Conservation (phyloP, 2,888 invertebrate genomes). For the Plebejus melissa region DNA sequence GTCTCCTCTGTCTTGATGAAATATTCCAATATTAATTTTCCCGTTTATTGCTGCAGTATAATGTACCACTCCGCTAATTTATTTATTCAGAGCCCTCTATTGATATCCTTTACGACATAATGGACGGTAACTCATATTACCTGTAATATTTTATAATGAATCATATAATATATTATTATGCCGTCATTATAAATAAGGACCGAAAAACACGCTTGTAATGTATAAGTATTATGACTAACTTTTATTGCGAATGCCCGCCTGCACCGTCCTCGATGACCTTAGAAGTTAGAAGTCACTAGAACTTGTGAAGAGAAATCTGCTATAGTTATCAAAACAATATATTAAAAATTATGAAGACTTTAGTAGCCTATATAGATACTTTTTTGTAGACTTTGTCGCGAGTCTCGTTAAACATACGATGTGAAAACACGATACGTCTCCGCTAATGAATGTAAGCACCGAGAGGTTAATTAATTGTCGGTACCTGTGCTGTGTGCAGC, state of each 20-base stretch:
- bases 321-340: background rate
- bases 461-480: slow-evolving; percentile 73
- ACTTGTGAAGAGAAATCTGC: background rate
- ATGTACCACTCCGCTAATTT: slow-evolving; percentile 38
- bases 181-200: slow-evolving; percentile 31
- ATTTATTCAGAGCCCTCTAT: slow-evolving; percentile 29
- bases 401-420: slow-evolving; percentile 63
- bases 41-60: slow-evolving; percentile 47
- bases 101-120: slow-evolving; percentile 28
- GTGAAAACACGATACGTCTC: slow-evolving; percentile 60
- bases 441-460: slow-evolving; percentile 72
- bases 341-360: slow-evolving; percentile 13
- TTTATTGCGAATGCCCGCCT: background rate
- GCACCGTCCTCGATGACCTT: background rate
- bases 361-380: slow-evolving; percentile 32
- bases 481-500: slow-evolving; percentile 50
- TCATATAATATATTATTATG: slow-evolving; percentile 18
- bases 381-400: slow-evolving; percentile 32
- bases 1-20: slow-evolving; percentile 68
- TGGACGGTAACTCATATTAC: slow-evolving; percentile 23
- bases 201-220: background rate
- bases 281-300: background rate
- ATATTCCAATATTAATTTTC: slow-evolving; percentile 67
- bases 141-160: slow-evolving; percentile 22
- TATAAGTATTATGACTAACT: background rate